Evolutionary conservation across 1,140 invertebrate genomes (phyloP), one percentile per base, ranked within the genome.

Genomic region (Amphibalanus amphitrite): DNA sequence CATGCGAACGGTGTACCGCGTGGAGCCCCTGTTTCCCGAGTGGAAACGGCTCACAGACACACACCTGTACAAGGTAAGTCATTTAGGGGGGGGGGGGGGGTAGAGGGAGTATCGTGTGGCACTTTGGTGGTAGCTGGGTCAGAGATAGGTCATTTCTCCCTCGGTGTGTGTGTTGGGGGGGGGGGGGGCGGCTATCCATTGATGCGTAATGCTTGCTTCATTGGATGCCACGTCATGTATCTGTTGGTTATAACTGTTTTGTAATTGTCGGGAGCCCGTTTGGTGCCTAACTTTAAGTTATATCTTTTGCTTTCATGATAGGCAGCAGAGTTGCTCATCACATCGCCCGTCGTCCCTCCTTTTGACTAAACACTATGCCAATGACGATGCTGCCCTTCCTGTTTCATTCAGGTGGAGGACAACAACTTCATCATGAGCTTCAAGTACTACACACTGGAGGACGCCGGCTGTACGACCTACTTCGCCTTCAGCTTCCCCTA

Each of bases 401-500:
- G n/a, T n/a, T 38, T 38, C 6, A 38, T 38, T 69, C 80, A 90
- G 88, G 82, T 84, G 71, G 85, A 86, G 72, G 84, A 86, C 74
- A 84, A 86, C 74, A 84, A 87, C 73, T 94, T 93, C 79, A 88
- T 86, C 30, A 79, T 95, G 72, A 89, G 86, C 69, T 95, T 94
- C 79, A 87, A 86, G 75, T 90, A 89, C 78, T 82, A 85, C 25
- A 88, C 90, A 38, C 84, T 87, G 38, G 89, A 91, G 74, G 88
- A 90, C 78, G 77, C 80, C 29, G 86, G 87, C 76, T 86, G 88
- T 4, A 86, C 87, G 23, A 89, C 87, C 28, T 95, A 92, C 80
- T 91, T 95, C 83, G 92, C 92, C 0, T 96, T 95, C 79, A 93
- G 92, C 30, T 95, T 91, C 81, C 93, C 93, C 28, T 95, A 88